A percentile compares a stretch with the other conserved stretches of the same genome.
phyloP scores from a whole-genome alignment of 2,797 vertebrate species.

The Emys orbicularis region DNA sequence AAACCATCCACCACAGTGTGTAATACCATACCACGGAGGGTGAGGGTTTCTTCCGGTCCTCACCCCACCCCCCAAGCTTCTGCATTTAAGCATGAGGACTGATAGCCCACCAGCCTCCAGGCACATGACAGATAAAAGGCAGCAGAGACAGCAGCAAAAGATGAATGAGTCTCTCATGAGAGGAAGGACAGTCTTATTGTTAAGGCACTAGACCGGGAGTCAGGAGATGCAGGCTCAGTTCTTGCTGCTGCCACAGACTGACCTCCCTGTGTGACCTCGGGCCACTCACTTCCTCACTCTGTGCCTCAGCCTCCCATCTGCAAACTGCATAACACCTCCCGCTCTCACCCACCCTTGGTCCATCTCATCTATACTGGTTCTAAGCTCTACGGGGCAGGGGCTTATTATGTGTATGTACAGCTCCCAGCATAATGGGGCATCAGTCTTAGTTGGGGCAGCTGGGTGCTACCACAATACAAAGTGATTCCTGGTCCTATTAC shows the following conservation, averaged over 20 bases:
- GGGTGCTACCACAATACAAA: neutral
- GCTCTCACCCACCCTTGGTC: neutral
- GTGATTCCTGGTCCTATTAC: slow-evolving; percentile 8
- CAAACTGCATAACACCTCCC: neutral
- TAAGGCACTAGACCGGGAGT: neutral
- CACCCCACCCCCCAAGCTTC: neutral
- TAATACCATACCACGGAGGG: neutral
- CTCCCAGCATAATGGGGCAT: neutral
- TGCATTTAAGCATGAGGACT: neutral
- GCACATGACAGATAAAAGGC: neutral
- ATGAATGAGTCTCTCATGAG: neutral
- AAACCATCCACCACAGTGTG: neutral
- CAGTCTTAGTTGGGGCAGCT: neutral
- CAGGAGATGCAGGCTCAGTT: neutral
- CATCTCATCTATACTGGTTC: neutral
- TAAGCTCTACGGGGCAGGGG: neutral
- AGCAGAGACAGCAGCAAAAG: neutral
- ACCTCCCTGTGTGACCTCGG: rapidly evolving
- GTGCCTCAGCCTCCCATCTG: neutral
- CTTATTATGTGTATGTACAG: neutral
- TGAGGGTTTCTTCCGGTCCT: neutral
- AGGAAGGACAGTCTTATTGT: neutral
- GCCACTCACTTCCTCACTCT: neutral
- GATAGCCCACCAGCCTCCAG: neutral
- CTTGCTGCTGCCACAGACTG: neutral